phyloP scores from a whole-genome alignment of 35 echinoderm and acorn worm species.

The Hemicentrotus pulcherrimus region DNA sequence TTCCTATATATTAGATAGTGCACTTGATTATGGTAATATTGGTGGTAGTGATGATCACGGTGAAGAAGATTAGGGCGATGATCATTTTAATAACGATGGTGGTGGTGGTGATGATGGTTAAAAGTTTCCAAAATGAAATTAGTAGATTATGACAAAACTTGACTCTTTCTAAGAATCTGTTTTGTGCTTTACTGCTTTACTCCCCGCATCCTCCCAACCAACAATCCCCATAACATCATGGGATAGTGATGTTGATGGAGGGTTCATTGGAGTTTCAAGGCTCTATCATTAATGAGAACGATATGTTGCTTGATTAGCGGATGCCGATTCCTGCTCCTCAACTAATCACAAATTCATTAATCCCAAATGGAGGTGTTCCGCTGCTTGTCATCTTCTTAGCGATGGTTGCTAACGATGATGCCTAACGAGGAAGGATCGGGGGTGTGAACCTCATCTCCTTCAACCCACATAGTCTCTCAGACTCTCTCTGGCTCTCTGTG shows the following conservation, averaged over 20 bases:
- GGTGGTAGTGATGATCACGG: neutral
- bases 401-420: constrained; percentile 16
- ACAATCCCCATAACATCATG: neutral
- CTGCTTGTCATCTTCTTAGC: neutral
- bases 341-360: constrained; percentile 20
- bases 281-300: neutral
- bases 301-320: neutral
- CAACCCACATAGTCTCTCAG: neutral
- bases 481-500: neutral
- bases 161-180: neutral
- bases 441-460: neutral
- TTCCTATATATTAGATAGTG: neutral
- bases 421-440: neutral
- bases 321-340: neutral
- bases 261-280: neutral
- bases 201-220: neutral
- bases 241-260: neutral
- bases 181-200: neutral
- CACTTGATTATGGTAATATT: neutral
- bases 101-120: neutral
- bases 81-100: neutral
- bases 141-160: neutral
- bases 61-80: neutral
- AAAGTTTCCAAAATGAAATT: neutral
- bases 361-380: neutral